Evolutionary conservation across 2,888 invertebrate species (phyloP).

Genomic region (Ophion slaviceki): DNA sequence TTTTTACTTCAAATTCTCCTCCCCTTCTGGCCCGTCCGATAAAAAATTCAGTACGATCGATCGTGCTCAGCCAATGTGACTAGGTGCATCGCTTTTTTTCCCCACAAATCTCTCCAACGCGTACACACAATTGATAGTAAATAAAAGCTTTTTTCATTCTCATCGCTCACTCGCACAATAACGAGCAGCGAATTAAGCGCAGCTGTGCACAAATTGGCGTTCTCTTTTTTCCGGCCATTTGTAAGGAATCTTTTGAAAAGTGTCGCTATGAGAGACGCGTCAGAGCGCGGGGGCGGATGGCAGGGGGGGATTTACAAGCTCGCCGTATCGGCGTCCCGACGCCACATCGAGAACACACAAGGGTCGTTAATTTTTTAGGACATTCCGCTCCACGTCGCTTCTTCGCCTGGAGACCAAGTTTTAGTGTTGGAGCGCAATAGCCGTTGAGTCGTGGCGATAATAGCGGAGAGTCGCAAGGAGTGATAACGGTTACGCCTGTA

Average conservation of each 20-base stretch:
- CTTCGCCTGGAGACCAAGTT: conserved; percentile 8
- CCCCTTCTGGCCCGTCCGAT: no score
- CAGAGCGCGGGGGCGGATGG: neutral
- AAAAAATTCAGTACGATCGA: no score
- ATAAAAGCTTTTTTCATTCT: no score
- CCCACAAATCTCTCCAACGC: no score
- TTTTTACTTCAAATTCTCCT: no score
- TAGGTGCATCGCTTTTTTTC: no score
- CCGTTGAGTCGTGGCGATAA: conserved; percentile 25
- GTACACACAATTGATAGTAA: no score
- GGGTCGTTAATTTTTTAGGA: conserved; percentile 58
- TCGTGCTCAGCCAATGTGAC: no score
- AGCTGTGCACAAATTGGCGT: neutral
- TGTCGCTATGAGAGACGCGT: neutral
- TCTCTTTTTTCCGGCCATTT: conserved; percentile 5
- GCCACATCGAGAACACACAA: conserved; percentile 33
- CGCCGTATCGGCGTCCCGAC: conserved; percentile 31
- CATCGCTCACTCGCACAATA: no score
- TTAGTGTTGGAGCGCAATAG: neutral
- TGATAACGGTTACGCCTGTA: conserved; percentile 26
- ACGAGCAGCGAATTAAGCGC: no score
- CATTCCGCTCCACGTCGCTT: conserved; percentile 13
- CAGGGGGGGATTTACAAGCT: conserved; percentile 30
- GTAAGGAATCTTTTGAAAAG: conserved; percentile 9
- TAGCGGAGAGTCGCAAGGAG: conserved; percentile 35